Evolutionary conservation across 1,140 invertebrate species (phyloP).

Genomic region (Saccostrea echinata): DNA sequence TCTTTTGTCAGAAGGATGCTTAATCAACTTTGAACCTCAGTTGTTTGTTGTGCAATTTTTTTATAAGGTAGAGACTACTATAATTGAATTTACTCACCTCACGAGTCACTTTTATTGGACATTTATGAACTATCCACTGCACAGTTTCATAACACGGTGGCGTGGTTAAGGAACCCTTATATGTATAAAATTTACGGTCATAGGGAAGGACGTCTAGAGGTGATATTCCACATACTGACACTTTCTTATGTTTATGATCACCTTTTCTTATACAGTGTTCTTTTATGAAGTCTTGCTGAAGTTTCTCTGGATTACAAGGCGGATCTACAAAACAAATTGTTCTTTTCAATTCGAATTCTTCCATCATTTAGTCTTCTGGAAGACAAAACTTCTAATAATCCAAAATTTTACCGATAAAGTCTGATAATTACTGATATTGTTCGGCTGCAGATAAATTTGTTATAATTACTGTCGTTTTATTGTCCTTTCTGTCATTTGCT

Average conservation of each 20-base stretch:
- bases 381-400: no score
- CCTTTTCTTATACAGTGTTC: not conserved
- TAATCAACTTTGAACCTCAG: not conserved
- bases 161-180: constrained; percentile 87
- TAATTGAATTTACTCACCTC: constrained; percentile 9
- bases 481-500: no score
- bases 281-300: not conserved
- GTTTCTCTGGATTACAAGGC: not conserved
- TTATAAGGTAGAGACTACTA: no score
- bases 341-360: no score
- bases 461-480: no score
- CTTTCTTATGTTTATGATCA: no score
- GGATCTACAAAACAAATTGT: not conserved
- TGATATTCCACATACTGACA: not conserved
- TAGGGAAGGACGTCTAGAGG: constrained; percentile 14
- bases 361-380: no score
- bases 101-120: not conserved
- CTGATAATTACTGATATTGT: no score
- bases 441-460: no score
- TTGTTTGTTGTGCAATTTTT: no score
- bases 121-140: constrained; percentile 84
- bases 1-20: no score
- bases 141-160: constrained; percentile 86
- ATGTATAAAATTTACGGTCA: constrained; percentile 80
- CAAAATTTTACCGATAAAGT: no score